Conservation (phyloP, 2,797 vertebrate species). For the Poeciliopsis presidionis region DNA sequence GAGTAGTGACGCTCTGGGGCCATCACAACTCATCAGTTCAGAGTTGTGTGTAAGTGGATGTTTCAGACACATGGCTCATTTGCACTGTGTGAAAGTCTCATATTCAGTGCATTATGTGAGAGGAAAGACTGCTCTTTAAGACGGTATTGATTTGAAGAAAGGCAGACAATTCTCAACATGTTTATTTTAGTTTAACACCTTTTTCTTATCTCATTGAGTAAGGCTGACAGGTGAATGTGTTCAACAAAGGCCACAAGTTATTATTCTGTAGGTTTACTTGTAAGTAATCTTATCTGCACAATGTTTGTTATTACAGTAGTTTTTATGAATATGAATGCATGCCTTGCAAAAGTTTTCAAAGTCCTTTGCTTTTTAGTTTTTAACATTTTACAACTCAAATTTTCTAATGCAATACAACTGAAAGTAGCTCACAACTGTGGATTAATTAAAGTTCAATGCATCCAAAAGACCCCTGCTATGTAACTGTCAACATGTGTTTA, state of each 20-base stretch:
- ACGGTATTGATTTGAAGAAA: slow-evolving; percentile 36
- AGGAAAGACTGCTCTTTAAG: slow-evolving; percentile 31
- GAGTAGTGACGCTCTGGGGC: slow-evolving; percentile 54
- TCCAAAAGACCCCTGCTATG: neutral
- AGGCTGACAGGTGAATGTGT: slow-evolving; percentile 1
- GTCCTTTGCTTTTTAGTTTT: neutral
- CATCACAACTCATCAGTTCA: slow-evolving; percentile 46
- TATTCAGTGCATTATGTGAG: slow-evolving; percentile 38
- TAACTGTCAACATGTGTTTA: neutral
- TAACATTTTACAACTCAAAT: neutral
- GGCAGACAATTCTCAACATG: slow-evolving; percentile 45
- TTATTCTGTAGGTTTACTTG: slow-evolving; percentile 4
- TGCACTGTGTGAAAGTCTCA: slow-evolving; percentile 25
- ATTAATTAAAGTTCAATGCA: neutral
- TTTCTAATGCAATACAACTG: neutral
- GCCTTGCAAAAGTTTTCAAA: neutral
- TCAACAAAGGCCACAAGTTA: neutral
- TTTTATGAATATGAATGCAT: neutral
- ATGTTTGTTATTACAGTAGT: neutral
- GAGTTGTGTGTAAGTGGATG: slow-evolving; percentile 41
- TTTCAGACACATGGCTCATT: slow-evolving; percentile 45
- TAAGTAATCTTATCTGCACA: neutral
- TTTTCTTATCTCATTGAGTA: slow-evolving; percentile 3
- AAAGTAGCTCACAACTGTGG: neutral
- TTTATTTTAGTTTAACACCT: slow-evolving; percentile 20